Percentiles rank a stretch among this genome's conserved stretches.
phyloP scores from a whole-genome alignment of 2,888 invertebrate species.

The Latrodectus hesperus region DNA sequence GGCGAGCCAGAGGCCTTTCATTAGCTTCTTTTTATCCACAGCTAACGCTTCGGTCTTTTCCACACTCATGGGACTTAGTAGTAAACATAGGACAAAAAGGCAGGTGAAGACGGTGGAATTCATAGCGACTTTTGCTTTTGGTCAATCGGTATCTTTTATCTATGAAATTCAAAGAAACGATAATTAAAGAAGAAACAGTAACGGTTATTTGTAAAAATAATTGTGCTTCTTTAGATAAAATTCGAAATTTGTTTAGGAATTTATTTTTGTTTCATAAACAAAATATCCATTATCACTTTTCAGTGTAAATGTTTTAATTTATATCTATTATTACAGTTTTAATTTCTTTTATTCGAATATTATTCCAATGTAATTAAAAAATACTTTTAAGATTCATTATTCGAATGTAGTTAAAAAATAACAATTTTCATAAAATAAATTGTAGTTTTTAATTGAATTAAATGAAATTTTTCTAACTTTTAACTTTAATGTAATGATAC shows the following conservation, averaged over 20 bases:
- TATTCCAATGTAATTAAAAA: no score
- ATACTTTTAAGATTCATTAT: no score
- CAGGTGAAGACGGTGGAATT: constrained; percentile 37
- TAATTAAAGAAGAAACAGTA: neutral
- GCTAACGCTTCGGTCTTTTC: constrained; percentile 50
- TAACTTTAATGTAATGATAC: no score
- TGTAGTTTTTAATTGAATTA: no score
- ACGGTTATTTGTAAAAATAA: neutral
- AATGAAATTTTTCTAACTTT: no score
- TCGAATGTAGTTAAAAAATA: no score
- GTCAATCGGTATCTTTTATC: neutral
- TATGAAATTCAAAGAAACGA: neutral
- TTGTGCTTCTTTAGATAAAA: neutral
- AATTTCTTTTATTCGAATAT: no score
- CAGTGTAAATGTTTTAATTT: neutral
- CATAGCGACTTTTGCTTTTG: constrained; percentile 31
- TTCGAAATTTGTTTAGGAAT: neutral
- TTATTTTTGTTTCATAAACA: neutral
- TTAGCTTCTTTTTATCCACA: constrained; percentile 63
- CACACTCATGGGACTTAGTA: constrained; percentile 40
- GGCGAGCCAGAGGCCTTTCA: constrained; percentile 61
- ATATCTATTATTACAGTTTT: no score
- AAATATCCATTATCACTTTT: neutral
- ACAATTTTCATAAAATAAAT: no score
- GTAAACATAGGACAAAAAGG: constrained; percentile 33